A percentile compares a stretch with the other conserved stretches of the same genome.
Evolutionary conservation across 2,888 invertebrate genomes (phyloP).

Genomic region (Morpho achilles): DNA sequence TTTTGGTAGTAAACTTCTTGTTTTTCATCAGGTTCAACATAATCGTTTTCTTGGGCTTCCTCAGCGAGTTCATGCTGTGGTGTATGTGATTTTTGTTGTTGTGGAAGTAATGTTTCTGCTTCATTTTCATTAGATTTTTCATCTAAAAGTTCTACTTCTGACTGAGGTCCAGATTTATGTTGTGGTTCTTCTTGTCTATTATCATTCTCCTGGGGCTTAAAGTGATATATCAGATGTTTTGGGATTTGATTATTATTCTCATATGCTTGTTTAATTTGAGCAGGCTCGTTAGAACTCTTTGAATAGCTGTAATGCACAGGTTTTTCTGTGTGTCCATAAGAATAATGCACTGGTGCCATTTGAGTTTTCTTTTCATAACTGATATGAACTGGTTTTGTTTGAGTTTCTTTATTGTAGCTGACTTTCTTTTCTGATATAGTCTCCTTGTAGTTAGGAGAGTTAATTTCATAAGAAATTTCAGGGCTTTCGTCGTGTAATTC

Average conservation of each 20-base stretch:
- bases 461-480: constrained; percentile 60
- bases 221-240: constrained; percentile 48
- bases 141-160: constrained; percentile 24
- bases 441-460: constrained; percentile 62
- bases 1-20: constrained; percentile 27
- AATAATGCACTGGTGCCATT: constrained; percentile 55
- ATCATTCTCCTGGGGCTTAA: constrained; percentile 41
- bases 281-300: constrained; percentile 43
- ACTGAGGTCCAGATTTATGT: background rate
- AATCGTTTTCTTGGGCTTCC: constrained; percentile 20
- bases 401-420: constrained; percentile 60
- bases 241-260: constrained; percentile 45
- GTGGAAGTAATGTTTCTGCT: constrained; percentile 16
- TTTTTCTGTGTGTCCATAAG: constrained; percentile 45
- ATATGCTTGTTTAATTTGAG: constrained; percentile 43
- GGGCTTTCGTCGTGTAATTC: constrained; percentile 47
- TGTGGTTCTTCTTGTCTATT: constrained; percentile 23
- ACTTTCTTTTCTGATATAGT: constrained; percentile 59
- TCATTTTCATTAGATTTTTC: constrained; percentile 20
- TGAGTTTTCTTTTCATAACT: constrained; percentile 50
- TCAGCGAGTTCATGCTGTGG: constrained; percentile 16
- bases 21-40: constrained; percentile 33
- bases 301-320: constrained; percentile 42
- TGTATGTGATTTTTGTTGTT: constrained; percentile 11
- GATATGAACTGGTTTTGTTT: constrained; percentile 52